phyloP scores from a whole-genome alignment of 1,140 invertebrate species.

The Vanessa atalanta region DNA sequence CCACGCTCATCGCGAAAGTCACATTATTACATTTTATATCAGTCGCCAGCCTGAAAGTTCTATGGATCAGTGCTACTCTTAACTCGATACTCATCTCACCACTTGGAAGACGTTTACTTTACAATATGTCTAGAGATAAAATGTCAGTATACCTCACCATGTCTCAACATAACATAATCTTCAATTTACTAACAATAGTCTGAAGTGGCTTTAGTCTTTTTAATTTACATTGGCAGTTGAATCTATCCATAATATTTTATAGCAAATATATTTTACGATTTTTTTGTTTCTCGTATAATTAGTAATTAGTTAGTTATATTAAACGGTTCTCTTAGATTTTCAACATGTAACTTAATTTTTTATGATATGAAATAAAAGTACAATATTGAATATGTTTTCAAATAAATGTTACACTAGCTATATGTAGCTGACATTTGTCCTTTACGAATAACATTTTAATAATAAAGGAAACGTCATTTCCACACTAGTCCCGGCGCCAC shows the following conservation, averaged over 20 bases:
- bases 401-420: neutral
- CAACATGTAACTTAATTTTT: neutral
- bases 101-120: no score
- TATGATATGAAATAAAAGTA: neutral
- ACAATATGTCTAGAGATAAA: no score
- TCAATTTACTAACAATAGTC: no score
- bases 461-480: conserved; percentile 12
- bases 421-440: no score
- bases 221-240: conserved; percentile 21
- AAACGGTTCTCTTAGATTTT: neutral
- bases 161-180: no score
- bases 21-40: no score
- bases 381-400: neutral
- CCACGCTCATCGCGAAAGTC: no score
- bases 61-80: no score
- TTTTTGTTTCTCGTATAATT: conserved; percentile 5
- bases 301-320: neutral
- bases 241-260: conserved; percentile 1
- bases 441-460: no score
- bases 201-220: conserved; percentile 6
- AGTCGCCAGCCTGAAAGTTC: no score
- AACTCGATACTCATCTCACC: no score
- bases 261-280: conserved; percentile 1
- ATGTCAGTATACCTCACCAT: no score
- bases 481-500: neutral